phyloP scores from a whole-genome alignment of 2,113 vertebrate genomes.

The Archilochus colubris region DNA sequence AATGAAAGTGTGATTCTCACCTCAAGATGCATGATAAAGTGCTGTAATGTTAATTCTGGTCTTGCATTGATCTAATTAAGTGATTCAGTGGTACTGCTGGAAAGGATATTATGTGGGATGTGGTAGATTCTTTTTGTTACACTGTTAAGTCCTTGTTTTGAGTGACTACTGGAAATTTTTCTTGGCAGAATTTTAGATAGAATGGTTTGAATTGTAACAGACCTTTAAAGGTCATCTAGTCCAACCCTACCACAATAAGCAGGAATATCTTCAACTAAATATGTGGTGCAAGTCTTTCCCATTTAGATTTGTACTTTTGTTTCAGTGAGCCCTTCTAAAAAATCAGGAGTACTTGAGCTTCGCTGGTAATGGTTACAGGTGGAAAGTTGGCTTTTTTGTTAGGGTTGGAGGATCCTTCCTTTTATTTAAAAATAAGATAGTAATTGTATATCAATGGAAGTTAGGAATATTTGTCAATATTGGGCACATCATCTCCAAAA shows the following conservation, averaged over 20 bases:
- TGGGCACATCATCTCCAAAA: not conserved
- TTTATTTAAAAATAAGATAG: not conserved
- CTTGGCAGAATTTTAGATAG: not conserved
- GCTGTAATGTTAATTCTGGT: not conserved
- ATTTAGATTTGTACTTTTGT: not conserved
- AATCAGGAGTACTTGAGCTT: not conserved
- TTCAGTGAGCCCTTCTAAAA: not conserved
- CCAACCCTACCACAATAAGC: not conserved
- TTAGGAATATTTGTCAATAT: not conserved
- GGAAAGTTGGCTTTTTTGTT: not conserved
- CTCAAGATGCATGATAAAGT: not conserved
- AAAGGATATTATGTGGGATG: not conserved
- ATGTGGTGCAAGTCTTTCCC: not conserved
- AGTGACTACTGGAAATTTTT: not conserved
- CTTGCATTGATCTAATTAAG: not conserved
- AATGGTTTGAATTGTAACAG: not conserved
- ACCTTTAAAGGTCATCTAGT: not conserved
- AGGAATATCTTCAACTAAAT: not conserved
- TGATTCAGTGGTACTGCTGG: not conserved
- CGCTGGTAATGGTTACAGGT: not conserved
- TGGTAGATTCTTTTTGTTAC: not conserved
- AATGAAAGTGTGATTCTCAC: not conserved
- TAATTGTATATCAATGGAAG: not conserved
- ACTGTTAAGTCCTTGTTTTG: not conserved
- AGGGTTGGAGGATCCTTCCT: not conserved